Base-by-base conservation (phyloP, 2,888 invertebrate species). In the Serripes groenlandicus region DNA sequence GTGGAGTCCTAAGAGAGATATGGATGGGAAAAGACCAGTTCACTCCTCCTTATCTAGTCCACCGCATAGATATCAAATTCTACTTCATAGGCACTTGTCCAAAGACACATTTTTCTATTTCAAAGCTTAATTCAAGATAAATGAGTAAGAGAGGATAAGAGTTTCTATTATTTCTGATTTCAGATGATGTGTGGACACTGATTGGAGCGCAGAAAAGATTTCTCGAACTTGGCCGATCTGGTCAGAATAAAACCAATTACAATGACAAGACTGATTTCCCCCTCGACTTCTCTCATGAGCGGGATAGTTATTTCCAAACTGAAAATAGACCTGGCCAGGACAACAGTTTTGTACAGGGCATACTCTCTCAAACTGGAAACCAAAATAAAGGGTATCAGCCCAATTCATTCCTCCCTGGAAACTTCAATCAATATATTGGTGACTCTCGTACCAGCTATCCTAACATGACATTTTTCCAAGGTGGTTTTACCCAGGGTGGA, bases 141-240 rank as follows among this genome's bases (percentile, higher is more conserved):
- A 11, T 15, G 28, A n/a, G 18, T 23, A 56, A 56, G 18, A n/a
- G 62, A 42, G 42, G 66, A 66, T 66, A 66, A 66, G 66, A 66
- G 23, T 35, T 62, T 37, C 18, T 34, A 34, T 21, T 71, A n/a
- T 71, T 79, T 83, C 73, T 71, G 64, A 70, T 84, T 84, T 77
- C 75, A 84, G 84, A 84, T 75, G 84, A 84, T 78, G 84, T 84
- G 2, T 84, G 84, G 84, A 75, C 77, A 23, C 73, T 84, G n/a
- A 80, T 84, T 68, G 84, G 84, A 30, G 80, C 75, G 0, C 84
- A 84, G 75, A 84, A 84, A 68, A 52, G 84, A 18, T 84, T 84
- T 62, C 58, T 84, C 9, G 84, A 84, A 60, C 76, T 84, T 37
- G 80, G 84, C 21, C 26, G 84, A 71, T 58, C 77, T 23, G 75